phyloP scores from a whole-genome alignment of 1,140 invertebrate genomes.

The Scylla paramamosain region DNA sequence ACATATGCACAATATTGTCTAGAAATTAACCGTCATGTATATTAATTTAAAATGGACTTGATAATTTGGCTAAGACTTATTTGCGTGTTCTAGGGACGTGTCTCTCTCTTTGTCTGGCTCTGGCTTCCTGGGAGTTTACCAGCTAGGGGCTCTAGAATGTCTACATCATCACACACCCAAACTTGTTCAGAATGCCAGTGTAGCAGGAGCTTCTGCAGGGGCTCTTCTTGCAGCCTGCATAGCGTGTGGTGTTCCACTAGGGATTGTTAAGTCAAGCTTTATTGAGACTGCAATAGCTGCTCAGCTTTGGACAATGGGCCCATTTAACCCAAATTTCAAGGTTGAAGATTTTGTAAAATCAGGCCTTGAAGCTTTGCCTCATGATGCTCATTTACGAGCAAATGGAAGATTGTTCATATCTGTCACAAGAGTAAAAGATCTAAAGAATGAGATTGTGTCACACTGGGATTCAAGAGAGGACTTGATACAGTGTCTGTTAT shows the following conservation, averaged over 20 bases:
- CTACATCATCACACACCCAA: slow-evolving; percentile 62
- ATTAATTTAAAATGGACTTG: not conserved
- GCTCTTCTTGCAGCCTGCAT: slow-evolving; percentile 70
- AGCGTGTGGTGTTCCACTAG: slow-evolving; percentile 61
- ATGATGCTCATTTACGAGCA: slow-evolving; percentile 93
- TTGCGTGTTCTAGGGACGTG: slow-evolving; percentile 59
- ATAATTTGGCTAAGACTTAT: not conserved
- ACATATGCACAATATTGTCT: no score
- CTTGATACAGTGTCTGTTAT: slow-evolving; percentile 93
- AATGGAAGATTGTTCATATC: slow-evolving; percentile 95
- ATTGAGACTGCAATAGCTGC: slow-evolving; percentile 92
- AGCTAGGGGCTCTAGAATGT: slow-evolving; percentile 72
- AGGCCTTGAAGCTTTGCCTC: slow-evolving; percentile 90
- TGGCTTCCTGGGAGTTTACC: slow-evolving; percentile 74
- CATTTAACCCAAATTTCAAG: slow-evolving; percentile 97
- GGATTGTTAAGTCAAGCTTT: slow-evolving; percentile 89
- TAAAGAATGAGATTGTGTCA: slow-evolving; percentile 88
- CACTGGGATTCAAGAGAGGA: slow-evolving; percentile 95
- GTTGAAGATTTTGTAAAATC: slow-evolving; percentile 93
- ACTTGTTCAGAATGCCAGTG: slow-evolving; percentile 32
- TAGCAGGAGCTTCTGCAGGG: slow-evolving; percentile 74
- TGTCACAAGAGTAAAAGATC: slow-evolving; percentile 93
- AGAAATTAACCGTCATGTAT: no score
- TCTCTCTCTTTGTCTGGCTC: slow-evolving; percentile 73
- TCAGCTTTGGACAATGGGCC: slow-evolving; percentile 90